Evolutionary conservation across 2,113 vertebrate species (phyloP).

Genomic region (Paracanthobrama guichenoti): DNA sequence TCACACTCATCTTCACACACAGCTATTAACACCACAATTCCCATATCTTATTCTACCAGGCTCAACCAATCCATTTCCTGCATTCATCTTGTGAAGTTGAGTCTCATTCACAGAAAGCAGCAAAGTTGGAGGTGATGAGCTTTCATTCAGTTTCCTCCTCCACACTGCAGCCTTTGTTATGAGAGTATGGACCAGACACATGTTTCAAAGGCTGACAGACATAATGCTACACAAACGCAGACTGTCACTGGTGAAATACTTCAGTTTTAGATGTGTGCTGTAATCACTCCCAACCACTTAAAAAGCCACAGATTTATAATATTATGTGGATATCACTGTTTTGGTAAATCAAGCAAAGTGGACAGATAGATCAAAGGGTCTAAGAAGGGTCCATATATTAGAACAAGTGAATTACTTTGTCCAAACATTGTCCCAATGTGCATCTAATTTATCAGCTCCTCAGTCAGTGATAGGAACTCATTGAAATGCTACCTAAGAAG

Average conservation of each 20-base stretch:
- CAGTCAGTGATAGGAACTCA: neutral
- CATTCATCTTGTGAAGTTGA: neutral
- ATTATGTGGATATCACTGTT: conserved; percentile 50
- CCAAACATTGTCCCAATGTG: conserved; percentile 36
- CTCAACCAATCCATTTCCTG: neutral
- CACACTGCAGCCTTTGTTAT: conserved; percentile 42
- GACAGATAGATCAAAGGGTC: conserved; percentile 48
- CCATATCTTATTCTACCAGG: neutral
- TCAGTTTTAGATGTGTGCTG: conserved; percentile 44
- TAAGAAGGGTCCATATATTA: conserved; percentile 40
- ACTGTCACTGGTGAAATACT: conserved; percentile 51
- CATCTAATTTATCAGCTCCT: conserved; percentile 43
- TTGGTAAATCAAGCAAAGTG: conserved; percentile 53
- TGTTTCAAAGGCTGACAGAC: conserved; percentile 47
- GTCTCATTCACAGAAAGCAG: conserved; percentile 2
- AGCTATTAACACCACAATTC: conserved; percentile 48
- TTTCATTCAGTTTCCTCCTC: conserved; percentile 27
- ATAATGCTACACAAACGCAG: conserved; percentile 43
- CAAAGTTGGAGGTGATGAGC: neutral
- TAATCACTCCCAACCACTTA: conserved; percentile 50
- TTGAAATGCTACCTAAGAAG: neutral
- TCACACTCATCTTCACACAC: conserved; percentile 62
- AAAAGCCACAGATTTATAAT: conserved; percentile 48
- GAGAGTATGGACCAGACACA: conserved; percentile 40
- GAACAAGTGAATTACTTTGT: conserved; percentile 48